phyloP scores from a whole-genome alignment of 64 coral and sea anemone genomes.

The Trachythela sp. region DNA sequence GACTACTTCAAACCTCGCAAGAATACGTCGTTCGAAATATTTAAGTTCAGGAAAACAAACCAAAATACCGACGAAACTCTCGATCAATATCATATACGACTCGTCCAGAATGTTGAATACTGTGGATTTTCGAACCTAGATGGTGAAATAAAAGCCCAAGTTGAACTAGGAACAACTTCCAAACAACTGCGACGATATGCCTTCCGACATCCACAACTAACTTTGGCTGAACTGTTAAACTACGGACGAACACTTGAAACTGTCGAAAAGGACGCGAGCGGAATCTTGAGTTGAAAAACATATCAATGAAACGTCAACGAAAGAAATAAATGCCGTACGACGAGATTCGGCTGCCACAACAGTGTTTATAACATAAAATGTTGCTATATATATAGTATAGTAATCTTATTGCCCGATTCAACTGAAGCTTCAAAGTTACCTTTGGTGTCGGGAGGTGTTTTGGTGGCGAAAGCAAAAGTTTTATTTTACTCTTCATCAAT shows the following conservation, averaged over 20 bases:
- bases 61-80: not conserved
- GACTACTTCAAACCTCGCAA: not conserved
- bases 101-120: not conserved
- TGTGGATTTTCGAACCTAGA: not conserved
- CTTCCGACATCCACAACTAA: no score
- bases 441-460: no score
- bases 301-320: not conserved
- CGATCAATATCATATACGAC: not conserved
- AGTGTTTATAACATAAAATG: not conserved
- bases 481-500: no score
- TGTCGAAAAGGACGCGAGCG: not conserved
- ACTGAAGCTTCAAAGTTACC: no score
- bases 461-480: no score
- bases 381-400: no score
- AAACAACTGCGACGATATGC: conserved; percentile 10
- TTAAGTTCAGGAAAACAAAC: no score
- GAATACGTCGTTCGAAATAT: not conserved
- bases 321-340: not conserved
- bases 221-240: not conserved
- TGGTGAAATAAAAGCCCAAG: not conserved
- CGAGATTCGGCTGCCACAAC: not conserved
- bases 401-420: no score
- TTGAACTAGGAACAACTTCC: not conserved
- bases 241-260: not conserved
- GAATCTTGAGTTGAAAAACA: not conserved